Base-by-base conservation (phyloP, 2,888 invertebrate species). In the Antheraea assamensis region DNA sequence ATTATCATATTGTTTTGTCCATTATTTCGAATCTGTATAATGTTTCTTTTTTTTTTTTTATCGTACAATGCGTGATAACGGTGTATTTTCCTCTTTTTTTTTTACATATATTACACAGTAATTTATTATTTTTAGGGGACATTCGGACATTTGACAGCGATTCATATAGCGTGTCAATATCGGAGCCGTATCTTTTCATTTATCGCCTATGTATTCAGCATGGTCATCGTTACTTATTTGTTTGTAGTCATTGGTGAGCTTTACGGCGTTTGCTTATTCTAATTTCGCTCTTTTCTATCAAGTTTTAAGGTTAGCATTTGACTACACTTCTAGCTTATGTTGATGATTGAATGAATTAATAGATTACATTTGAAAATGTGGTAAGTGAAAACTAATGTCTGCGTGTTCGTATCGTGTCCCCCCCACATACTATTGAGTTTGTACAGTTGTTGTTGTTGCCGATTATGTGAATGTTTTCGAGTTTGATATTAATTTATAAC, bases 1-100 rank as follows among this genome's bases (percentile, higher is more conserved):
- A 31, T 68, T 68, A 68, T 68, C 68, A 68, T 68, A 68, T 68
- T 35, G 35, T 35, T n/a, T n/a, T 35, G 35, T 68, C 68, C 68
- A 35, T 35, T 31, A 35, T 68, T 68, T n/a, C 35, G 24, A 35
- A 68, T 68, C 68, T 35, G 68, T n/a, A 68, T 68, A 68, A 68
- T 68, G 68, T n/a, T 35, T 66, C 13, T 17, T 66, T 17, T 27
- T 24, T 64, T 64, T 64, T 64, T 30, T 17, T 0, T 21, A 2
- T 35, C 35, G 13, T 35, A 35, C 68, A 68, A 68, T 68, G 35
- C 35, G 5, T 31, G 35, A 21, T 68, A 68, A 68, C 68, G 68
- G 68, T 68, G n/a, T 68, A 68, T 68, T 68, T 68, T 68, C 35
- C 35, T 68, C 35, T n/a, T 2, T 68, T n/a, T 2, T 68, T 68